Evolutionary conservation across 2,113 vertebrate genomes (phyloP).

Genomic region (Illadopsis cleaveri): DNA sequence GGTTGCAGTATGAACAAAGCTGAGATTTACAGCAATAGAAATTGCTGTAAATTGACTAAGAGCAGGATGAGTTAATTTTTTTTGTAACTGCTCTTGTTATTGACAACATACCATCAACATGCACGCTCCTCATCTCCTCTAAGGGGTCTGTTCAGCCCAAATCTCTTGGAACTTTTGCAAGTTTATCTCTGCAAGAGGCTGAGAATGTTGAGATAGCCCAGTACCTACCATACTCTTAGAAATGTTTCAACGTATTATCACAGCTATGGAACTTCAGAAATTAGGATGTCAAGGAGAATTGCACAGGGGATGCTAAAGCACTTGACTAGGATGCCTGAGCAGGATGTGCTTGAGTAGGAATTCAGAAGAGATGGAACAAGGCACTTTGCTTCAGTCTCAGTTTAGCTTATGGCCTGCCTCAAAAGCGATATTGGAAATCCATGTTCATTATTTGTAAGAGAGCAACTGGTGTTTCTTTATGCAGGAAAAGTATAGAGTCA

Average conservation of each 20-base stretch:
- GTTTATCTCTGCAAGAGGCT: background rate
- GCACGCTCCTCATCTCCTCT: background rate
- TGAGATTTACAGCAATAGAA: background rate
- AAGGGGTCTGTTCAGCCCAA: background rate
- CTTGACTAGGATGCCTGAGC: background rate
- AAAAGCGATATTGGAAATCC: background rate
- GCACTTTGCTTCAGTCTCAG: background rate
- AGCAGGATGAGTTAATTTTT: background rate
- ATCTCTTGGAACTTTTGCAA: background rate
- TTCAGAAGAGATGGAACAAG: background rate
- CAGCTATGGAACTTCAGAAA: background rate
- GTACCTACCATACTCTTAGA: background rate
- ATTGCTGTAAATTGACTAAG: background rate
- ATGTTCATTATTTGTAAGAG: background rate
- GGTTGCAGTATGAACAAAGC: background rate
- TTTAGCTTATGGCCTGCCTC: background rate
- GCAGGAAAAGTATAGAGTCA: background rate
- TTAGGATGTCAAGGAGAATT: background rate
- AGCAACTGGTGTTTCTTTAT: background rate
- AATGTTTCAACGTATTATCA: background rate
- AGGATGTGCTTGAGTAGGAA: background rate
- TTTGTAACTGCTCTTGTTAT: background rate
- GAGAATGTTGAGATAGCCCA: background rate
- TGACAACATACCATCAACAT: background rate
- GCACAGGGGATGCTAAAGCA: background rate